Percentiles rank a stretch among this genome's conserved stretches.
These are phyloP conservation scores for Pasiphila rectangulata DNA, from an alignment of 2,888 invertebrate genomes.

Conservation along the genomic window DNA sequence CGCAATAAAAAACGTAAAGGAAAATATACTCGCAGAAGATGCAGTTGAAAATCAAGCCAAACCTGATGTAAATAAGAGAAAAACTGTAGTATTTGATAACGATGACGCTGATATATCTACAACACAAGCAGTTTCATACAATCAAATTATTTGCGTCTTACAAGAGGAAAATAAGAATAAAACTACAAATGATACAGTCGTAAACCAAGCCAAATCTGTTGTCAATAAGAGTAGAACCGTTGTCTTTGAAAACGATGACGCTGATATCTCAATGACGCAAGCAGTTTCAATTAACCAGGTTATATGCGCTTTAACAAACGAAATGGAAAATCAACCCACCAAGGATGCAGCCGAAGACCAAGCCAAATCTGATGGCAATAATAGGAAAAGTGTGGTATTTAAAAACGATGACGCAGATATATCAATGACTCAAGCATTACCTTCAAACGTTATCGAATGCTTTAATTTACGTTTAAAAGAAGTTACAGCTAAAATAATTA, in stretches of 20 bases:
- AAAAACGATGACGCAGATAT: no score
- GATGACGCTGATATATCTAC: no score
- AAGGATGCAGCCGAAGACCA: not conserved
- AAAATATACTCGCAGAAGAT: not conserved
- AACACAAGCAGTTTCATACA: no score
- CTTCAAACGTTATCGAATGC: constrained; percentile 1
- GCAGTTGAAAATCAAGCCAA: not conserved
- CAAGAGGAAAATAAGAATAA: no score
- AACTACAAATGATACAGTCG: no score
- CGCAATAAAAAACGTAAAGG: not conserved
- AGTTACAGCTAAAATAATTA: no score
- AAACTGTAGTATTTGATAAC: not conserved
- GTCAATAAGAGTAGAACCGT: constrained; percentile 27
- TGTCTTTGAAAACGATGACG: constrained; percentile 30
- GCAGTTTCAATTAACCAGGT: constrained; percentile 14
- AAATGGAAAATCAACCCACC: not conserved
- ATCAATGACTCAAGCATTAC: not conserved
- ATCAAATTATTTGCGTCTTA: no score
- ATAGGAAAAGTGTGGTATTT: not conserved
- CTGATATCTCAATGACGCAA: constrained; percentile 41
- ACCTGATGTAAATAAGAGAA: not conserved
- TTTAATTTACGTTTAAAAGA: not conserved
- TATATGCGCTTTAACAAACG: not conserved
- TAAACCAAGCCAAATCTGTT: not conserved
- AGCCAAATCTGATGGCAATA: not conserved